Conservation (phyloP, 2,797 vertebrate species). For the Enteromius trimaculatus region DNA sequence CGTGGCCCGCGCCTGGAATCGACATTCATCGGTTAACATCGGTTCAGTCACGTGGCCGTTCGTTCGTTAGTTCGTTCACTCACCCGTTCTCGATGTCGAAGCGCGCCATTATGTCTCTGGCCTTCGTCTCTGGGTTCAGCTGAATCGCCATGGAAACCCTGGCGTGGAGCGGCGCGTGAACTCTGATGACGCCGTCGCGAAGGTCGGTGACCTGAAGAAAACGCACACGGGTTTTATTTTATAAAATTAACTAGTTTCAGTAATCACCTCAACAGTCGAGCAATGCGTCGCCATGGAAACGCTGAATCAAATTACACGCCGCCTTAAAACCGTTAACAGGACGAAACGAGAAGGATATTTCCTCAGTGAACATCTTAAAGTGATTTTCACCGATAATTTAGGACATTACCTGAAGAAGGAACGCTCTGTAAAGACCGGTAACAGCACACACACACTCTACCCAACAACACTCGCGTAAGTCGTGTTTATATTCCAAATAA, state of each 20-base stretch:
- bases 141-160: conserved; percentile 97
- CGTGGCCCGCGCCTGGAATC: conserved; percentile 43
- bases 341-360: background rate
- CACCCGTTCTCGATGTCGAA: conserved; percentile 89
- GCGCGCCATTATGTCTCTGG: conserved; percentile 86
- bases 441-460: no score
- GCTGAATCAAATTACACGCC: background rate
- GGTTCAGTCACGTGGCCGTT: background rate
- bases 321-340: background rate
- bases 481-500: no score
- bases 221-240: conserved; percentile 43
- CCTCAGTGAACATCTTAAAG: background rate
- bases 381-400: background rate
- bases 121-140: conserved; percentile 86
- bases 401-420: background rate
- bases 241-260: background rate
- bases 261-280: background rate
- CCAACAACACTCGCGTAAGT: no score
- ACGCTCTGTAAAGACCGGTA: background rate
- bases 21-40: background rate
- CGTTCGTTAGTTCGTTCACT: conserved; percentile 42
- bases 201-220: conserved; percentile 81
- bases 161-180: conserved; percentile 89
- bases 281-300: background rate
- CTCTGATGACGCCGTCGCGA: conserved; percentile 90